Evolutionary conservation across 2,888 invertebrate genomes (phyloP).

Genomic region (Ichneumoninae sp.): DNA sequence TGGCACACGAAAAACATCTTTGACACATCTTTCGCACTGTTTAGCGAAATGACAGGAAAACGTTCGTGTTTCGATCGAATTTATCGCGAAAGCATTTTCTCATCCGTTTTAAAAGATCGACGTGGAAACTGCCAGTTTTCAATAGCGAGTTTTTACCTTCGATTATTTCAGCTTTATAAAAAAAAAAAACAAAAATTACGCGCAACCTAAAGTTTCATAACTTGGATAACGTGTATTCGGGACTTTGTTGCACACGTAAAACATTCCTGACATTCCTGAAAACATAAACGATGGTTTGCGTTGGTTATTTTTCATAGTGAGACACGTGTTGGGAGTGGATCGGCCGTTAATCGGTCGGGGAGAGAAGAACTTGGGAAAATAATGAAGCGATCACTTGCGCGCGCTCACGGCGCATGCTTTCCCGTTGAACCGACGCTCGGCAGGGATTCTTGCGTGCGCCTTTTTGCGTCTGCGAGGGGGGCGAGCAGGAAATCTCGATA

Average conservation of each 20-base stretch:
- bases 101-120: neutral
- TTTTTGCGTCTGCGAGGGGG: constrained; percentile 2
- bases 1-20: neutral
- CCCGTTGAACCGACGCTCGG: neutral
- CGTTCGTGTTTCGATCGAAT: neutral
- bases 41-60: neutral
- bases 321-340: constrained; percentile 33
- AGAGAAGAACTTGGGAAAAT: constrained; percentile 34
- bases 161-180: no score
- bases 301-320: neutral
- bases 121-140: no score
- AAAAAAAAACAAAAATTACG: no score
- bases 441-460: neutral
- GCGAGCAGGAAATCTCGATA: neutral
- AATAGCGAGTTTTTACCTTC: no score
- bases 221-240: neutral
- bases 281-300: neutral
- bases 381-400: neutral
- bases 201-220: neutral
- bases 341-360: constrained; percentile 9
- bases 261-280: neutral
- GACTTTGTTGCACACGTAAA: neutral
- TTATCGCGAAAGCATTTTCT: neutral
- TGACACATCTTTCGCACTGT: neutral
- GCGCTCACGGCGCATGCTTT: neutral